A percentile compares a stretch with the other conserved stretches of the same genome.
Conservation (phyloP, 1,140 invertebrate species). For the Caenorhabditis remanei region DNA sequence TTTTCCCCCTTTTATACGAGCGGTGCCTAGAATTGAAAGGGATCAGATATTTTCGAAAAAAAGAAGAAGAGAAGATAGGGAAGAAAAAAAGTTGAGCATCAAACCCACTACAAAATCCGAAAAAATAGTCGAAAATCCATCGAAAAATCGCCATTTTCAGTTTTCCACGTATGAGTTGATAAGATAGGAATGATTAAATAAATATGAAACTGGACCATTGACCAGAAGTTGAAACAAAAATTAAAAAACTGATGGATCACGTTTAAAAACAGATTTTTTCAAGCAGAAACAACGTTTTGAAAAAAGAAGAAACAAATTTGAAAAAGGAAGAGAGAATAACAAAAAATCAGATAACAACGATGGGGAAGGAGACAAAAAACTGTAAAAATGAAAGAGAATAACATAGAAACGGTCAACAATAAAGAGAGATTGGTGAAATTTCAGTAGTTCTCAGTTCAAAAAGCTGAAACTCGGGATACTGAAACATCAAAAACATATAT, state of each 20-base stretch:
- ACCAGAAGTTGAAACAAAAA: background rate
- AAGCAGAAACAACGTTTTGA: too few relatives aligned
- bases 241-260: background rate
- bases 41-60: too few relatives aligned
- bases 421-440: too few relatives aligned
- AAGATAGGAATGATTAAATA: background rate
- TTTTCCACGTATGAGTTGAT: background rate
- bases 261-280: background rate
- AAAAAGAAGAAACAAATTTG: too few relatives aligned
- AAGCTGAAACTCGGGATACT: background rate
- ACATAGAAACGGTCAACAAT: background rate
- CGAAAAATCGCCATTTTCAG: constrained; percentile 25
- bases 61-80: too few relatives aligned
- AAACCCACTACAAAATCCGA: constrained; percentile 41
- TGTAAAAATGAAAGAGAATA: background rate
- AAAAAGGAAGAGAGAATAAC: too few relatives aligned
- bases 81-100: background rate
- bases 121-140: constrained; percentile 48
- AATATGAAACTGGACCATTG: background rate
- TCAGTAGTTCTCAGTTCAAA: background rate
- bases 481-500: background rate
- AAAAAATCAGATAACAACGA: too few relatives aligned
- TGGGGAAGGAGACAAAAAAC: background rate
- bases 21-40: background rate
- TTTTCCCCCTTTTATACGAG: constrained; percentile 8